Conservation (phyloP, 2,113 vertebrate genomes). For the Stercorarius parasiticus region DNA sequence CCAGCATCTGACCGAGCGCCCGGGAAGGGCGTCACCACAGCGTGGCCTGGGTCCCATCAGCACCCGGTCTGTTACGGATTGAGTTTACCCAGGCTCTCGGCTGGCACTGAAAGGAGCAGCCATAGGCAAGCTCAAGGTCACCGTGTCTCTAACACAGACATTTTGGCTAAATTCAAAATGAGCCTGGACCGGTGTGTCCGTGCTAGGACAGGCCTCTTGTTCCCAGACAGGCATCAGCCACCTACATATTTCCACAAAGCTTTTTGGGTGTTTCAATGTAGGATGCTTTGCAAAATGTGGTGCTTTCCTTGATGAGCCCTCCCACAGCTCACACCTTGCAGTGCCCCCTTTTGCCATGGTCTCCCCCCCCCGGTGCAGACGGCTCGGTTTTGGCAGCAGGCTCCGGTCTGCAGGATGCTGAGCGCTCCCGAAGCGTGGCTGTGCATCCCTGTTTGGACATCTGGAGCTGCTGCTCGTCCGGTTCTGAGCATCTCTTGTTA, state of each 20-base stretch:
- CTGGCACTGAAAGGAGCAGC: background rate
- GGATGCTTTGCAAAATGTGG: accelerated
- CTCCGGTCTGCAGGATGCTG: background rate
- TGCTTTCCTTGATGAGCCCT: background rate
- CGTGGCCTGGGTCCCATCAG: background rate
- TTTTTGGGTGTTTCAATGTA: background rate
- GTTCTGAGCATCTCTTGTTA: background rate
- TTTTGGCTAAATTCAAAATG: background rate
- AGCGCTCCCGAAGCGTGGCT: background rate
- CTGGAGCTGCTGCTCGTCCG: background rate
- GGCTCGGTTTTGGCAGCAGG: background rate
- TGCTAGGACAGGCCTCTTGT: background rate
- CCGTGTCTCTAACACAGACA: accelerated
- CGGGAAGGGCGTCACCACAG: accelerated
- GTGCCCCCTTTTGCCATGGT: background rate
- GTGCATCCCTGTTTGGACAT: background rate
- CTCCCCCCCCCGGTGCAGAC: background rate
- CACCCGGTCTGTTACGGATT: accelerated
- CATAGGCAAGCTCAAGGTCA: too few relatives aligned
- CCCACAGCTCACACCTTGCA: background rate
- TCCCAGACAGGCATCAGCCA: accelerated
- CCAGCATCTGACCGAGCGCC: accelerated
- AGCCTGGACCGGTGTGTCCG: background rate
- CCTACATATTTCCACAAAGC: accelerated
- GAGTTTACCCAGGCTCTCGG: background rate